Conservation (phyloP, 2,888 invertebrate species). For the Nomada fucata region DNA sequence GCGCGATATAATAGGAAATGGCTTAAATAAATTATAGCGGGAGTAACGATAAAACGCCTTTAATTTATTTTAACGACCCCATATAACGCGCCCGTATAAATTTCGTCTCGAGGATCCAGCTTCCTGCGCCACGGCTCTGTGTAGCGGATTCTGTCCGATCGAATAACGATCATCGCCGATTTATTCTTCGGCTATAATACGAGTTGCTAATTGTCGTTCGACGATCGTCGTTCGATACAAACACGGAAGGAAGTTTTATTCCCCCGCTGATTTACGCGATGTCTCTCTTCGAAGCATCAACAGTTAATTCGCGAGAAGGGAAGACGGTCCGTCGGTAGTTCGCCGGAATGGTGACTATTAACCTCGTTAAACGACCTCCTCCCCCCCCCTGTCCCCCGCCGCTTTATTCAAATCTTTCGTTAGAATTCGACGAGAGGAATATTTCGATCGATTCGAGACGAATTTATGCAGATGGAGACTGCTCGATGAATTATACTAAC, state of each 20-base stretch:
- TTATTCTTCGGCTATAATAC: slow-evolving; percentile 19
- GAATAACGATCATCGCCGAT: slow-evolving; percentile 23
- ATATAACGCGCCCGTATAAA: slow-evolving; percentile 79
- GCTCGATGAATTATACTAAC: too few species aligned
- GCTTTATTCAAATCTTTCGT: too few species aligned
- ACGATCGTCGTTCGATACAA: neutral
- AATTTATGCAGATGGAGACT: too few species aligned
- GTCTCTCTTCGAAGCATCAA: neutral
- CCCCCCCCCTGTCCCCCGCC: too few species aligned
- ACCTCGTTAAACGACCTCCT: too few species aligned
- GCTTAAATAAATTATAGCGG: slow-evolving; percentile 76
- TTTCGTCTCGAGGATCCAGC: slow-evolving; percentile 67
- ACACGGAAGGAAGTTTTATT: neutral
- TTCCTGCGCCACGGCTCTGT: slow-evolving; percentile 7
- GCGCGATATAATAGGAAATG: slow-evolving; percentile 56
- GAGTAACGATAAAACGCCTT: slow-evolving; percentile 76
- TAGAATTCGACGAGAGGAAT: too few species aligned
- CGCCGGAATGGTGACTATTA: too few species aligned
- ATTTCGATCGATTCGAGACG: too few species aligned
- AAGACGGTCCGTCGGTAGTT: neutral
- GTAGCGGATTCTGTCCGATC: neutral
- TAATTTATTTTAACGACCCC: slow-evolving; percentile 81
- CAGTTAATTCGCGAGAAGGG: neutral
- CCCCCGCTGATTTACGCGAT: neutral
- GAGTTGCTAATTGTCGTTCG: slow-evolving; percentile 7